phyloP scores from a whole-genome alignment of 2,888 invertebrate species.

The Andrena camellia region DNA sequence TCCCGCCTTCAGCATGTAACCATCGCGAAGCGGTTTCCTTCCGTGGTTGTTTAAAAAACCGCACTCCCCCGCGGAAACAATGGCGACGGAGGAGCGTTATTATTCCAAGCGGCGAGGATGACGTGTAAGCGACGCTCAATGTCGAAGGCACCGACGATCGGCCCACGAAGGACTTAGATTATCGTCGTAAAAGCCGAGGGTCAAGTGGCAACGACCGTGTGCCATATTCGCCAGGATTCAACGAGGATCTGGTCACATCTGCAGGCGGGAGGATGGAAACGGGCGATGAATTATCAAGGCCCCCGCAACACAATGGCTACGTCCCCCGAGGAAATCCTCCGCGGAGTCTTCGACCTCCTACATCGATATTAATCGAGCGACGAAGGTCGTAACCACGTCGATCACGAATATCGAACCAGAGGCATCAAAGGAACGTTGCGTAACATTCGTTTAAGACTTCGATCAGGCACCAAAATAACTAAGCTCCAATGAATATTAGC shows the following conservation, averaged over 20 bases:
- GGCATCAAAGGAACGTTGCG: conserved; percentile 5
- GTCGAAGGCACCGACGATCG: conserved; percentile 44
- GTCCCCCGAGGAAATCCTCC: conserved; percentile 4
- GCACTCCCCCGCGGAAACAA: conserved; percentile 46
- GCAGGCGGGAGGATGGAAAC: conserved; percentile 4
- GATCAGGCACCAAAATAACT: not conserved
- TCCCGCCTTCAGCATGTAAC: not conserved
- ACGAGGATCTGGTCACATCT: conserved; percentile 28
- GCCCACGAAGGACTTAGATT: conserved; percentile 45
- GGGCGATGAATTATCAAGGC: conserved; percentile 48
- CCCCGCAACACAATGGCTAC: conserved; percentile 16
- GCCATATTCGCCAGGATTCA: conserved; percentile 52
- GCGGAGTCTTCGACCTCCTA: not conserved
- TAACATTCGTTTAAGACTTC: not conserved
- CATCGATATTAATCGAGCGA: conserved; percentile 26
- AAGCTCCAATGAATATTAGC: not conserved
- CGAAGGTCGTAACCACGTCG: conserved; percentile 2
- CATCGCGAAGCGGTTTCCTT: not conserved
- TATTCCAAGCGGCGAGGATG: conserved; percentile 61
- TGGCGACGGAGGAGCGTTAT: conserved; percentile 50
- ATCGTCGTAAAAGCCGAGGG: conserved; percentile 45
- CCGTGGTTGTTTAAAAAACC: conserved; percentile 17
- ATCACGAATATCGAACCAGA: conserved; percentile 15
- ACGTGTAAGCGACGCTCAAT: conserved; percentile 53
- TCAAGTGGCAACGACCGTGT: conserved; percentile 64